Base-by-base conservation (phyloP, 1,140 invertebrate species). In the Thaumetopoea pityocampa region DNA sequence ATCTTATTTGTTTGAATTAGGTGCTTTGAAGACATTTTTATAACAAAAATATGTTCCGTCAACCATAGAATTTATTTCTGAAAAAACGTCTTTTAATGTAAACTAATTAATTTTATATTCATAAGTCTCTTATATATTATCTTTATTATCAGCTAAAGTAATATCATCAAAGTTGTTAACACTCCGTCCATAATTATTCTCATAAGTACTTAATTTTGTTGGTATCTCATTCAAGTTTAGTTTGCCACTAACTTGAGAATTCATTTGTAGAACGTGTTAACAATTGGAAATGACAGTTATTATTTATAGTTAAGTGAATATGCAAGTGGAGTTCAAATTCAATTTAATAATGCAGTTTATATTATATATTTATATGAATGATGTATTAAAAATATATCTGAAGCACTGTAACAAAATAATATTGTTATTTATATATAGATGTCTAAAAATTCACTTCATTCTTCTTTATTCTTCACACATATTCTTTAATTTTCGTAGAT, bases 201-300 rank as follows among this genome's bases (percentile, higher is more conserved):
- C 64, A 53, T 76, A 73, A 77, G 76, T 83, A 80, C 76, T 83
- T 83, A 80, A 83, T 67, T 51, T 67, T 64, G 53, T 62, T 77
- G 60, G 57, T 77, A 59, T 67, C 54, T 42, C 32, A 33, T 37
- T 56, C 48, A 50, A 37, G 29, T 38, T 46, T 52, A 50, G 18
- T 33, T 59, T 38, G 16, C 40, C 17, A 33, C 24, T 45, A 45
- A 41, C 32, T 41, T 41, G 37, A 41, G 20, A 41, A 11, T n/a
- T 29, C 27, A 41, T 23, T 41, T 4, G 12, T 17, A 32, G 5
- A n/a, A 32, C 14, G 37, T 41, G 37, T 41, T 41, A 41, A 41
- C 37, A 41, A 18, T 41, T 23, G 11, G 16, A 29, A 29, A 29
- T 29, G 14, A 17, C 28, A 11, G 18, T 24, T 17, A 20, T 29